Base-by-base conservation (phyloP, 2,113 vertebrate genomes). In the Erythrocebus patas region DNA sequence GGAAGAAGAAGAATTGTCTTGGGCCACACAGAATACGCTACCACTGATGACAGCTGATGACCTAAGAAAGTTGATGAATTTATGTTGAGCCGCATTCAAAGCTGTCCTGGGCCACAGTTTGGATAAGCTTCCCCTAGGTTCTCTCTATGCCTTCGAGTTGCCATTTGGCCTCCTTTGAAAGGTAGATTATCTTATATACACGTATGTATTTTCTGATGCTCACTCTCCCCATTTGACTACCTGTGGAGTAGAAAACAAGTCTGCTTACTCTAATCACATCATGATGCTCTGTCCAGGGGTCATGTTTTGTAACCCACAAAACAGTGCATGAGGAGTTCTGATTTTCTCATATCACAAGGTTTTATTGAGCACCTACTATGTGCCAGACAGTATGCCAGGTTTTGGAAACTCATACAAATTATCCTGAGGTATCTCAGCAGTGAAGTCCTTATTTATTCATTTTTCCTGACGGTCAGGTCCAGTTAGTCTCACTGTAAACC, bases 181-280 rank as follows among this genome's bases (percentile, higher is more conserved):
- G 68, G 35, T 7, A 4, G 82, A 17, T 52, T 13, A 30, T 30
- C 35, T 50, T 32, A 25, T 12, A 5, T 1, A 8, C 3, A 23
- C 7, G 1, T 25, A 0, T 50, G 17, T 3, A 1, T 81, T 57
- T 66, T 12, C 48, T 9, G 2, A 17, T 11, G 12, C 38, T 16
- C 27, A 20, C 17, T 61, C 22, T 30, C n/a, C 11, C 0, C 2
- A 3, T 40, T 8, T 14, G 5, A 85, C 57, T 12, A 50, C n/a
- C n/a, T 2, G 35, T 2, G 9, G 52, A 40, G 68, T 52, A 16
- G 66, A 13, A 86, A 76, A 81, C 52, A n/a, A 25, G 23, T 22
- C 16, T 9, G 9, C 27, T 3, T 22, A 0, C 32, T 81, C 45
- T 25, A 68, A 2, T 80, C 68, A 38, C 20, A 40, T 78, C 81